Evolutionary conservation across 1,140 invertebrate genomes (phyloP).

Genomic region (Grapholita molesta): DNA sequence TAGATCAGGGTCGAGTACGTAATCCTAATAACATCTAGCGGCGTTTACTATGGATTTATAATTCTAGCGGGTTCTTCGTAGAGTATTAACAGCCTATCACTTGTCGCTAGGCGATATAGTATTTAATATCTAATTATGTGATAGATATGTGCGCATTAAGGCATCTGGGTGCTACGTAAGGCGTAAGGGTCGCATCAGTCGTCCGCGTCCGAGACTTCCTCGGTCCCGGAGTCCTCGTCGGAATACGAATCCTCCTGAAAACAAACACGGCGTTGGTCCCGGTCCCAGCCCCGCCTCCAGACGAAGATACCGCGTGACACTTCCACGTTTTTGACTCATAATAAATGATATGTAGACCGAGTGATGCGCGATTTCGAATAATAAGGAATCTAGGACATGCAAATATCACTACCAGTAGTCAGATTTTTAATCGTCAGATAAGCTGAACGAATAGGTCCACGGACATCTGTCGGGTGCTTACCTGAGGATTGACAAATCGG

Average conservation of each 20-base stretch:
- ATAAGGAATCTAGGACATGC: background rate
- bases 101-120: constrained; percentile 34
- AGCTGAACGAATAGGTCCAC: too few species aligned
- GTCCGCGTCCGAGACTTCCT: constrained; percentile 67
- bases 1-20: constrained; percentile 46
- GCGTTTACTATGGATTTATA: constrained; percentile 56
- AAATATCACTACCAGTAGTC: background rate
- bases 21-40: constrained; percentile 46
- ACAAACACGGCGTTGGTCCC: constrained; percentile 62
- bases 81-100: constrained; percentile 44
- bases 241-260: constrained; percentile 76
- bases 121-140: constrained; percentile 46
- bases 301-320: constrained; percentile 48
- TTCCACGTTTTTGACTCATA: background rate
- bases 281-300: constrained; percentile 40
- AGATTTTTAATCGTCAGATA: too few species aligned
- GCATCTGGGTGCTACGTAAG: constrained; percentile 20
- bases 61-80: constrained; percentile 28
- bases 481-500: too few species aligned
- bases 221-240: constrained; percentile 69
- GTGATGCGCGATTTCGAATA: background rate
- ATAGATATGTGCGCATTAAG: constrained; percentile 37
- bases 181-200: constrained; percentile 51
- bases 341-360: background rate
- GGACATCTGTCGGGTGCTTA: too few species aligned